Evolutionary conservation across 2,888 invertebrate genomes (phyloP).

Genomic region (Limnephilus lunatus): DNA sequence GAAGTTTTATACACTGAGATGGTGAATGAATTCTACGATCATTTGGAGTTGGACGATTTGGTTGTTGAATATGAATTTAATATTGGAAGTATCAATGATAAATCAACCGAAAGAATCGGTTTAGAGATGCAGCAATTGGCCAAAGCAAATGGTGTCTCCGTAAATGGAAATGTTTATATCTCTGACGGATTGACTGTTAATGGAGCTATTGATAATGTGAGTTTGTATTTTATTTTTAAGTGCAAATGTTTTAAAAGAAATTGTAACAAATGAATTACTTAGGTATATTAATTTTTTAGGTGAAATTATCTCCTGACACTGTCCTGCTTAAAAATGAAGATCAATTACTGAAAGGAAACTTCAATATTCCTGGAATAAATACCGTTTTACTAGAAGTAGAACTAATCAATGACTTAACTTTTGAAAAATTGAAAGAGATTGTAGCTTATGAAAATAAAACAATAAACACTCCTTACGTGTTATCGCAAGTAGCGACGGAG

Average conservation of each 20-base stretch:
- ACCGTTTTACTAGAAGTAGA: constrained; percentile 67
- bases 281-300: constrained; percentile 53
- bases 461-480: constrained; percentile 57
- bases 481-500: constrained; percentile 70
- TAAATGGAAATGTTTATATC: constrained; percentile 69
- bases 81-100: constrained; percentile 68
- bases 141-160: constrained; percentile 67
- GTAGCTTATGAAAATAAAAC: constrained; percentile 64
- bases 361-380: constrained; percentile 67
- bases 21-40: constrained; percentile 67
- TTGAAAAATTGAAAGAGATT: constrained; percentile 61
- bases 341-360: constrained; percentile 70
- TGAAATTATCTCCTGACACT: constrained; percentile 65
- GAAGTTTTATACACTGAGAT: constrained; percentile 68
- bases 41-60: constrained; percentile 68
- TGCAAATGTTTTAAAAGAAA: neutral
- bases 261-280: neutral
- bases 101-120: constrained; percentile 67
- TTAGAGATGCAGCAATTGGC: constrained; percentile 66
- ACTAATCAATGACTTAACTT: constrained; percentile 68
- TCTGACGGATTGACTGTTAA: constrained; percentile 67
- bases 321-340: constrained; percentile 69
- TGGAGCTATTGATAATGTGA: constrained; percentile 69
- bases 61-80: constrained; percentile 68
- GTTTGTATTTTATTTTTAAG: neutral